A percentile compares a stretch with the other conserved stretches of the same genome.
Conservation (phyloP, 2,113 vertebrate genomes). For the Candoia aspera region DNA sequence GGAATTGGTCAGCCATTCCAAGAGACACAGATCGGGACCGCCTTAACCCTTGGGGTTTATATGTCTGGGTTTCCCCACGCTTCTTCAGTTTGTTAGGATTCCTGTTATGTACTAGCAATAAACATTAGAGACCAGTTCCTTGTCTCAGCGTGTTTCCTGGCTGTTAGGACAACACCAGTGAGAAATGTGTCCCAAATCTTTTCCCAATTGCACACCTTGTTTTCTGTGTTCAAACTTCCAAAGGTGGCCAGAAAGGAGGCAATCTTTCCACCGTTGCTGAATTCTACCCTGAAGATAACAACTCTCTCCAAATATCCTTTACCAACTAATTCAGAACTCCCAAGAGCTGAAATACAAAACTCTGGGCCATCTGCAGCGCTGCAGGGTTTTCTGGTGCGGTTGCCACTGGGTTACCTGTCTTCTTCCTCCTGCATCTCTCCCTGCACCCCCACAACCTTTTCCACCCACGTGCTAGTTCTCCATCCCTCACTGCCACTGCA, state of each 20-base stretch:
- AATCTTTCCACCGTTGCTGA: conserved; percentile 68
- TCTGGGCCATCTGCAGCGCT: not conserved
- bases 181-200: not conserved
- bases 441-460: not conserved
- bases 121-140: too few relatives aligned
- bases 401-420: not conserved
- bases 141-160: too few relatives aligned
- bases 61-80: too few relatives aligned
- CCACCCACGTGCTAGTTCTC: not conserved
- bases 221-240: not conserved
- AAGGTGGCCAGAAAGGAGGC: conserved; percentile 78
- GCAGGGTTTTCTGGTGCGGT: not conserved
- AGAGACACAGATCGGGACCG: too few relatives aligned
- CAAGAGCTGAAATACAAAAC: not conserved
- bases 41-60: too few relatives aligned
- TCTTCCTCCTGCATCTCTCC: not conserved
- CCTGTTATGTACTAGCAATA: too few relatives aligned
- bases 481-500: too few relatives aligned
- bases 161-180: not conserved
- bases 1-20: too few relatives aligned
- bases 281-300: conserved; percentile 89
- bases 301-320: conserved; percentile 94
- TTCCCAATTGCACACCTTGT: fast-evolving
- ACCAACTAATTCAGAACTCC: not conserved
- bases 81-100: too few relatives aligned